A percentile compares a stretch with the other conserved stretches of the same genome.
phyloP scores from a whole-genome alignment of 2,888 invertebrate genomes.

The Drosophila macrothrix region DNA sequence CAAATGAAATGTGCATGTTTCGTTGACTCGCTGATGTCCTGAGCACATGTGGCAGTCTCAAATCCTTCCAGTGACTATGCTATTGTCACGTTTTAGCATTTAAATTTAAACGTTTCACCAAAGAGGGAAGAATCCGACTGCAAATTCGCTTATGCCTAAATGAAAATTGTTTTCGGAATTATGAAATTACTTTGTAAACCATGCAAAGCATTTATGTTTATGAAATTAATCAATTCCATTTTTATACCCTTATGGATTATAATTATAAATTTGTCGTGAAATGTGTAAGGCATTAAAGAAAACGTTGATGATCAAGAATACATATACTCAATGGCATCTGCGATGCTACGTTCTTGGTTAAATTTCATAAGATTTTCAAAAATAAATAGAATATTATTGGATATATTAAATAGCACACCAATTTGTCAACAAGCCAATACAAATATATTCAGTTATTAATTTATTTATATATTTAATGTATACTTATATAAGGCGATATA shows the following conservation, averaged over 20 bases:
- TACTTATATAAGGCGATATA: not conserved
- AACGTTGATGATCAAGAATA: too few species aligned
- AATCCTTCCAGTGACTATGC: constrained; percentile 48
- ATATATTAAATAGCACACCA: too few species aligned
- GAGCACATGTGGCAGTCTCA: constrained; percentile 54
- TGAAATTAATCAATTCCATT: not conserved
- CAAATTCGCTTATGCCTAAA: constrained; percentile 56
- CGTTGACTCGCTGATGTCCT: constrained; percentile 58
- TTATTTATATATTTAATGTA: not conserved
- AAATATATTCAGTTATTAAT: not conserved
- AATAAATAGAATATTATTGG: too few species aligned
- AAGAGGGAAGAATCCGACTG: constrained; percentile 52
- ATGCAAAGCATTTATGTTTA: not conserved
- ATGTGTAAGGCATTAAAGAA: not conserved
- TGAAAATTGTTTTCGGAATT: not conserved
- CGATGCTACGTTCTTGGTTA: too few species aligned
- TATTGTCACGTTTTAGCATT: constrained; percentile 79
- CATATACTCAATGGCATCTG: too few species aligned
- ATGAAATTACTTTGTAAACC: not conserved
- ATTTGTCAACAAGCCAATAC: too few species aligned
- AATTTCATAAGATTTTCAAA: too few species aligned
- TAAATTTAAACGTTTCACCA: constrained; percentile 80
- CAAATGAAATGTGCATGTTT: constrained; percentile 17
- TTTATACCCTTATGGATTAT: not conserved
- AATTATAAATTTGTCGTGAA: not conserved